These are phyloP conservation scores for Tiphia femorata DNA, from an alignment of 2,888 invertebrate genomes.

Conservation along the genomic window DNA sequence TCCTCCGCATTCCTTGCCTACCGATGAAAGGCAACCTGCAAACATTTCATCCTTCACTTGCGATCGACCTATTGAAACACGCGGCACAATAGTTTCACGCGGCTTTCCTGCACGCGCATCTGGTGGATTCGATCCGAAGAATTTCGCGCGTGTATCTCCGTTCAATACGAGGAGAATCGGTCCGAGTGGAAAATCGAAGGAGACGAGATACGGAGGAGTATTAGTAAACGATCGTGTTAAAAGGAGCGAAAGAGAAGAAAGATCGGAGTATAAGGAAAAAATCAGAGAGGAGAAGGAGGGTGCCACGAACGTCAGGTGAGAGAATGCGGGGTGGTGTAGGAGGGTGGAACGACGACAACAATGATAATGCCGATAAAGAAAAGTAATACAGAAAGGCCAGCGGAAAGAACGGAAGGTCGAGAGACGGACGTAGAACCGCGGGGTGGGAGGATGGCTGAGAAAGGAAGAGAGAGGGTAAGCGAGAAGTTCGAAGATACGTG, in stretches of 20 bases:
- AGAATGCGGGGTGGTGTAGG: neutral
- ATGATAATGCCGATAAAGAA: slow-evolving; percentile 12
- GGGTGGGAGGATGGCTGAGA: slow-evolving; percentile 20
- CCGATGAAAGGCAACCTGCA: too few relatives aligned
- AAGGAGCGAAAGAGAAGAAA: neutral
- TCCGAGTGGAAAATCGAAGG: too few relatives aligned
- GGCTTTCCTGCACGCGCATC: too few relatives aligned
- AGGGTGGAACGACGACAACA: slow-evolving; percentile 14
- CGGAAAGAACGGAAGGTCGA: slow-evolving; percentile 13
- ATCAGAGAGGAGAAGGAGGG: neutral
- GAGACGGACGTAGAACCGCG: too few relatives aligned
- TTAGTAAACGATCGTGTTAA: neutral
- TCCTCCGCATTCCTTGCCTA: too few relatives aligned
- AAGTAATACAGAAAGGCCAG: slow-evolving; percentile 1
- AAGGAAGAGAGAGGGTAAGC: neutral
- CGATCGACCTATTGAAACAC: too few relatives aligned
- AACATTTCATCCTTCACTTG: too few relatives aligned
- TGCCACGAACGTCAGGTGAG: neutral
- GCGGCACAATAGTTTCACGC: too few relatives aligned
- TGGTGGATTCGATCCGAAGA: too few relatives aligned
- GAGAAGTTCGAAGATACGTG: slow-evolving; percentile 27
- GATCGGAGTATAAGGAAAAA: neutral
- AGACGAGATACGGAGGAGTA: neutral
- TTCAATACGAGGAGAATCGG: too few relatives aligned
- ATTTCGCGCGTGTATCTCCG: too few relatives aligned